These are phyloP conservation scores for Physocephala rufipes DNA, from an alignment of 2,888 invertebrate species.

Conservation along the genomic window DNA sequence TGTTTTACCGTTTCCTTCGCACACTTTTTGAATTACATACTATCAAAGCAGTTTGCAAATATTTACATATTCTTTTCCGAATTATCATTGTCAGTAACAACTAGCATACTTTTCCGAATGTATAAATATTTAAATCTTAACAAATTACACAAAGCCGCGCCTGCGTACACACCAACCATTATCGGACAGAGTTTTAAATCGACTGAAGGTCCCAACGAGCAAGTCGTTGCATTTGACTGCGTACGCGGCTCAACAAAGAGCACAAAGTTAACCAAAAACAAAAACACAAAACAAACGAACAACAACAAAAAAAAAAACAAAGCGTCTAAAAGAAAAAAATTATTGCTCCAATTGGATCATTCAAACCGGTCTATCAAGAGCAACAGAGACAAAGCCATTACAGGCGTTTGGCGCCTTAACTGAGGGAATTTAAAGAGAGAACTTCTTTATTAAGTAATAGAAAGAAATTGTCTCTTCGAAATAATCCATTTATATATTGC, in stretches of 20 bases:
- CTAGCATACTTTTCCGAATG: neutral
- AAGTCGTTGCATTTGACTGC: constrained; percentile 22
- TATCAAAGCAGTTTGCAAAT: neutral
- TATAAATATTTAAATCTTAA: constrained; percentile 3
- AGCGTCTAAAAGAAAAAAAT: neutral
- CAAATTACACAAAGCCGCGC: constrained; percentile 47
- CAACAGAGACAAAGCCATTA: constrained; percentile 26
- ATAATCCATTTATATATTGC: neutral
- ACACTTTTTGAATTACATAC: neutral
- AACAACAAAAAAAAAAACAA: neutral
- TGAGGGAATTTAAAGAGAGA: neutral
- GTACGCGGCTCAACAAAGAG: constrained; percentile 32
- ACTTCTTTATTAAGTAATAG: constrained; percentile 8
- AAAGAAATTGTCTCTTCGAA: neutral
- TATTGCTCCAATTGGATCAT: constrained; percentile 35
- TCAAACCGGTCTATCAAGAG: constrained; percentile 26
- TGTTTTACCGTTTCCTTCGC: neutral
- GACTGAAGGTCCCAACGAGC: constrained; percentile 22
- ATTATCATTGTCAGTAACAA: too few relatives aligned
- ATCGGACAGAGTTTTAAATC: constrained; percentile 33
- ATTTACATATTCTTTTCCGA: too few relatives aligned
- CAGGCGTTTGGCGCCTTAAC: neutral
- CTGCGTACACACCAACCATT: constrained; percentile 45
- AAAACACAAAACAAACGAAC: constrained; percentile 30
- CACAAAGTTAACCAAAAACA: too few relatives aligned